Evolutionary conservation across 2,888 invertebrate genomes (phyloP), one percentile per base, ranked within the genome.

Genomic region (Neelides folsomi): DNA sequence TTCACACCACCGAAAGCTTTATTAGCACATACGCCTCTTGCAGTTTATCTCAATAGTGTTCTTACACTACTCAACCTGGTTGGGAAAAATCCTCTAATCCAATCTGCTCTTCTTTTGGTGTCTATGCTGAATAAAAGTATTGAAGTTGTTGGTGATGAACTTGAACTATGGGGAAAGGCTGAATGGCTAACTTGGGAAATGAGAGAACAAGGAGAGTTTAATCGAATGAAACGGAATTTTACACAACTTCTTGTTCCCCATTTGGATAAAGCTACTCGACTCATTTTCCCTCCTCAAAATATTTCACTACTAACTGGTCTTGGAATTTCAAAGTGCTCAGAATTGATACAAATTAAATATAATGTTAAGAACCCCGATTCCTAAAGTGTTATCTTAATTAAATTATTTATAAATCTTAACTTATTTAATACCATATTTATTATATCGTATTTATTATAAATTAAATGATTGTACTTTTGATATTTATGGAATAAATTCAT

Each of bases 121-220:
- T 42, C 50, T 12, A 53, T 57, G 42, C 47, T 63, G 36, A 61
- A 61, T 47, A 42, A 47, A 8, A 63, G 63, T 50, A 49, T 63
- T 9, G 47, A 49, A 1, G 58, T 55, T 51, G 49, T 58, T 9
- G 63, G 63, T 7, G 49, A 56, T 45, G 63, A 63, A 44, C 39
- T 63, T 15, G 59, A 58, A 49, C 51, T 47, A 16, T 63, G 63
- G 63, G 58, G 63, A 12, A 52, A 57, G 37, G 53, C 47, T 46
- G 63, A 63, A 49, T 61, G 61, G 57, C 43, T 60, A 34, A 61
- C 63, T 2, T 63, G 63, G 63, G 63, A 63, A 44, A 19, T 54
- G 38, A 58, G 49, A 39, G 63, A 63, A 20, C 60, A 63, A 47
- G 56, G 49, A 39, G 58, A 58, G 35, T 63, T 63, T 41, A 57